phyloP scores from a whole-genome alignment of 1,140 invertebrate genomes.

The Magallana gigas region DNA sequence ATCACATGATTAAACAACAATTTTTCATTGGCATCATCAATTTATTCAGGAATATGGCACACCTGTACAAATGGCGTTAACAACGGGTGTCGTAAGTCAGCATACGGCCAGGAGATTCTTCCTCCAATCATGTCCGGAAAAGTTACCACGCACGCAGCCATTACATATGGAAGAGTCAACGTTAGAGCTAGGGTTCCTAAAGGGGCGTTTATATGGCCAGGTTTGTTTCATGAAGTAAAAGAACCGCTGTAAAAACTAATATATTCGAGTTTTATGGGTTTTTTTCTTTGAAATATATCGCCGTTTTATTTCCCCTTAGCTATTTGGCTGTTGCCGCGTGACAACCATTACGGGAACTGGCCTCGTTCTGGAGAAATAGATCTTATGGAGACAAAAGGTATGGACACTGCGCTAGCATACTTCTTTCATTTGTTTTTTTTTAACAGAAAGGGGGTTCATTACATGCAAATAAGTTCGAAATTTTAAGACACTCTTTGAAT shows the following conservation, averaged over 20 bases:
- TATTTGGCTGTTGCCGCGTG: constrained; percentile 77
- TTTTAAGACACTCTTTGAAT: no score
- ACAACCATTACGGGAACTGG: constrained; percentile 75
- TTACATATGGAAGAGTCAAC: constrained; percentile 52
- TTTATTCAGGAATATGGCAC: not conserved
- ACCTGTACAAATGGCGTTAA: constrained; percentile 17
- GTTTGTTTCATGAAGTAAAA: constrained; percentile 74
- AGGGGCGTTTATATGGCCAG: constrained; percentile 88
- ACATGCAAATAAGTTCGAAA: no score
- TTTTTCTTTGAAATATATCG: no score
- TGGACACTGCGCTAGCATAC: no score
- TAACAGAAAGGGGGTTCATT: no score
- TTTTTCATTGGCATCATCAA: no score
- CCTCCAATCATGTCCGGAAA: constrained; percentile 57
- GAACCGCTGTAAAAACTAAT: no score
- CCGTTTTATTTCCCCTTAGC: constrained; percentile 56
- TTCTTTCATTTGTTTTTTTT: no score
- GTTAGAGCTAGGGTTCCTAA: constrained; percentile 55
- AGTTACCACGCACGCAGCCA: constrained; percentile 41
- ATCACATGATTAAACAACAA: no score
- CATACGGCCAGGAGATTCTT: constrained; percentile 39
- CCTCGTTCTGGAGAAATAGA: constrained; percentile 79
- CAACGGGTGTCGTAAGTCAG: constrained; percentile 1
- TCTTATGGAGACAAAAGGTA: constrained; percentile 76
- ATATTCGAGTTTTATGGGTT: no score